Conservation (phyloP, 2,797 vertebrate genomes). For the Poecilia wingei region DNA sequence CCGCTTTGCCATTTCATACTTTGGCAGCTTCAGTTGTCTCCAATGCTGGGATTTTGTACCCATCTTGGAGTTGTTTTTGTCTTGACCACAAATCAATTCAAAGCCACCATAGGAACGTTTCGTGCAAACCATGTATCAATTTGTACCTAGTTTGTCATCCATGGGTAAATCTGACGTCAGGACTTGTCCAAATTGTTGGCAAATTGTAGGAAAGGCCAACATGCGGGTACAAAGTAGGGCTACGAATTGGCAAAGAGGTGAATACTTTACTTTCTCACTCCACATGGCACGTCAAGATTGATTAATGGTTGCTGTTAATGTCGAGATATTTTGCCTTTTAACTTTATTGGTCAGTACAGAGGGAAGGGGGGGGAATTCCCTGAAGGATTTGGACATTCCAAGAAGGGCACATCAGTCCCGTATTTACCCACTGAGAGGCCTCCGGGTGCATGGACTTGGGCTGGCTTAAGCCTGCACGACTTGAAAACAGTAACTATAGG, state of each 20-base stretch:
- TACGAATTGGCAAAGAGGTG: not conserved
- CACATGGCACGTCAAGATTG: constrained; percentile 67
- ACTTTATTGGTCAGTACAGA: constrained; percentile 81
- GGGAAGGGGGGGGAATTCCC: constrained; percentile 66
- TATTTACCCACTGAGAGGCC: constrained; percentile 88
- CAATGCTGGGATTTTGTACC: not conserved
- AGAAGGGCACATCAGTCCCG: constrained; percentile 59
- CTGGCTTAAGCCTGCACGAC: constrained; percentile 82
- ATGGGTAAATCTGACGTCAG: not conserved
- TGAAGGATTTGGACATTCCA: constrained; percentile 54
- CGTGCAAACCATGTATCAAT: not conserved
- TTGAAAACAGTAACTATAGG: constrained; percentile 86
- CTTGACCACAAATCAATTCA: not conserved
- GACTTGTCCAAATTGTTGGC: not conserved
- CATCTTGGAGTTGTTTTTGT: not conserved
- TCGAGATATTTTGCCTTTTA: constrained; percentile 37
- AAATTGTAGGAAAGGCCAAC: not conserved
- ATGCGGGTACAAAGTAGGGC: not conserved
- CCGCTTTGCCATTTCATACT: not conserved
- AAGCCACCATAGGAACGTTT: not conserved
- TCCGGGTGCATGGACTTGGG: constrained; percentile 88
- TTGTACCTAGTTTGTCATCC: not conserved
- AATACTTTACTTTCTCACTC: constrained; percentile 36
- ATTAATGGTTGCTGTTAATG: constrained; percentile 82
- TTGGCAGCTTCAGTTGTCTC: not conserved